These are phyloP conservation scores for Drosophila lini DNA, from an alignment of 1,140 invertebrate species.

Conservation along the genomic window DNA sequence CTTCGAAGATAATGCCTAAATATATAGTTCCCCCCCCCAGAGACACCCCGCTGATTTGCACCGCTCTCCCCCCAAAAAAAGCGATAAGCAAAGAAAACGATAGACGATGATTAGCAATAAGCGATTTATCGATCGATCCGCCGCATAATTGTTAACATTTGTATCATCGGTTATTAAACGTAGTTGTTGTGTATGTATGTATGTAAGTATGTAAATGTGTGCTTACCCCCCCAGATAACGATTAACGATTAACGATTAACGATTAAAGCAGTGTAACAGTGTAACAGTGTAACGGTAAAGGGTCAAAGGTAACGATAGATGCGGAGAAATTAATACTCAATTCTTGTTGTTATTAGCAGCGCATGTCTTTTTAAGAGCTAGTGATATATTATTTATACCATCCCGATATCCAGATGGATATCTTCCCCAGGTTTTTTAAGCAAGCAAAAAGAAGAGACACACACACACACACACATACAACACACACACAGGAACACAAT, in stretches of 20 bases:
- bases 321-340: conserved; percentile 42
- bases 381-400: conserved; percentile 63
- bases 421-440: conserved; percentile 21
- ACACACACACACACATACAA: conserved; percentile 22
- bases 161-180: conserved; percentile 81
- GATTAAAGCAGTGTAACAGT: conserved; percentile 26
- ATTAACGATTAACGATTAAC: conserved; percentile 43
- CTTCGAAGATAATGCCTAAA: conserved; percentile 46
- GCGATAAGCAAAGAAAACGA: conserved; percentile 6
- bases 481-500: conserved; percentile 8
- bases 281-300: conserved; percentile 14
- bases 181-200: conserved; percentile 83
- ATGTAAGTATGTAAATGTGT: conserved; percentile 79
- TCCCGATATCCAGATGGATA: neutral
- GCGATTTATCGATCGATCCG: conserved; percentile 48
- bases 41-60: conserved; percentile 50
- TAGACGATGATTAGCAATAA: conserved; percentile 15
- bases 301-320: neutral
- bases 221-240: conserved; percentile 53
- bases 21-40: conserved; percentile 8
- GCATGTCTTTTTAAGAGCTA: conserved; percentile 61
- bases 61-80: conserved; percentile 21
- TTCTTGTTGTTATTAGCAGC: conserved; percentile 68
- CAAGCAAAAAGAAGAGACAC: conserved; percentile 32
- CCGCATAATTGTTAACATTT: conserved; percentile 81